Evolutionary conservation across 2,797 vertebrate genomes (phyloP).

Genomic region (Microcaecilia unicolor): DNA sequence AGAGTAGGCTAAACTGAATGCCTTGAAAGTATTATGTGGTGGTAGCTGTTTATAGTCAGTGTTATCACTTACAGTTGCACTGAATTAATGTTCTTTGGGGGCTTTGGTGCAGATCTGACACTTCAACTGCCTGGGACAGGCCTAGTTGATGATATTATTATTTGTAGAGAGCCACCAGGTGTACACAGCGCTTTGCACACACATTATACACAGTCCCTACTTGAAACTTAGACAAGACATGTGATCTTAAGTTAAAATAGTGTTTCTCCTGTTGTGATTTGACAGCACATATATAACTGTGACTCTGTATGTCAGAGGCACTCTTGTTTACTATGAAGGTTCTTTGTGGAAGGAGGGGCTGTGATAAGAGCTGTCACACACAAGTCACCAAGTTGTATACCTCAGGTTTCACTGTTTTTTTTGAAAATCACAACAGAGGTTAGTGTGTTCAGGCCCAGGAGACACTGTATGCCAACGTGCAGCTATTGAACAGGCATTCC

Average conservation of each 20-base stretch:
- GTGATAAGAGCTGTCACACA: constrained; percentile 59
- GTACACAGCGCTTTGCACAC: too few species aligned
- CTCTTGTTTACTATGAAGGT: constrained; percentile 71
- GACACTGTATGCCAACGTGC: too few species aligned
- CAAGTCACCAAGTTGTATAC: constrained; percentile 67
- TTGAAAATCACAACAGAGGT: too few species aligned
- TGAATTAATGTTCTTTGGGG: constrained; percentile 67
- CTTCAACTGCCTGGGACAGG: constrained; percentile 71
- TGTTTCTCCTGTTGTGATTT: constrained; percentile 64
- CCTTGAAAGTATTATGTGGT: constrained; percentile 65
- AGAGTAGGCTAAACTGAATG: constrained; percentile 61
- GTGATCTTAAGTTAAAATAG: too few species aligned
- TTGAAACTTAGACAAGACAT: too few species aligned
- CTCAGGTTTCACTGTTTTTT: constrained; percentile 62
- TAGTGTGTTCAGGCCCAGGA: too few species aligned
- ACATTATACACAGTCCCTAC: too few species aligned
- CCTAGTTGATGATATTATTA: too few species aligned
- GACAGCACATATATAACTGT: constrained; percentile 62
- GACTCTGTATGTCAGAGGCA: constrained; percentile 83
- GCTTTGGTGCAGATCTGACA: constrained; percentile 74
- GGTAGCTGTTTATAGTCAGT: constrained; percentile 59
- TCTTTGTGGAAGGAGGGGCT: too few species aligned
- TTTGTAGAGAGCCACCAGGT: too few species aligned
- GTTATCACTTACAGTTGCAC: constrained; percentile 70
- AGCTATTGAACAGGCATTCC: too few species aligned